These are phyloP conservation scores for Prinia subflava DNA, from an alignment of 2,113 vertebrate species.

Conservation along the genomic window DNA sequence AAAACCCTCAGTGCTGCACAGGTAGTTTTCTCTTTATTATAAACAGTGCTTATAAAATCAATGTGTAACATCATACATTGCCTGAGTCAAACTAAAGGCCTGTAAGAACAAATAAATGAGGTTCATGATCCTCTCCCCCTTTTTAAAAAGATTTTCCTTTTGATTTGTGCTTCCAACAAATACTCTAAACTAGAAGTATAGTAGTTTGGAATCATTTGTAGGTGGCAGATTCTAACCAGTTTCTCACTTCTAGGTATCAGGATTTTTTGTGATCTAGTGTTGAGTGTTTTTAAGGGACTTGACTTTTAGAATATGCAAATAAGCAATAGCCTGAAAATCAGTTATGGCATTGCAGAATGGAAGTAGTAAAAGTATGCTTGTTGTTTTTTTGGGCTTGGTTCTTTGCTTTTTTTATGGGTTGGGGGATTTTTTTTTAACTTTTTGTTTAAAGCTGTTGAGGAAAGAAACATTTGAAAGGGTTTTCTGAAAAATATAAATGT, in stretches of 20 bases:
- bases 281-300: background rate
- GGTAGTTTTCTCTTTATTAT: constrained; percentile 62
- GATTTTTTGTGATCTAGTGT: background rate
- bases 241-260: background rate
- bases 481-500: background rate
- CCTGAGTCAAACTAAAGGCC: background rate
- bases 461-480: background rate
- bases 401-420: background rate
- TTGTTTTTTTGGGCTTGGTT: background rate
- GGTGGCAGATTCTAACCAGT: background rate
- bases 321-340: background rate
- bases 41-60: background rate
- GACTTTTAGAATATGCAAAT: background rate
- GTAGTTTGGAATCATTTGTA: background rate
- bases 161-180: background rate
- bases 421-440: background rate
- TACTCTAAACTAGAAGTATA: background rate
- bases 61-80: background rate
- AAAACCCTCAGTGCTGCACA: constrained; percentile 78
- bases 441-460: background rate
- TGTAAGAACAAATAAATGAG: background rate
- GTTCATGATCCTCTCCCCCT: background rate
- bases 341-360: background rate
- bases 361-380: background rate
- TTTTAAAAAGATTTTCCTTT: background rate